phyloP scores from a whole-genome alignment of 2,113 vertebrate genomes.

The Zapornia atra region DNA sequence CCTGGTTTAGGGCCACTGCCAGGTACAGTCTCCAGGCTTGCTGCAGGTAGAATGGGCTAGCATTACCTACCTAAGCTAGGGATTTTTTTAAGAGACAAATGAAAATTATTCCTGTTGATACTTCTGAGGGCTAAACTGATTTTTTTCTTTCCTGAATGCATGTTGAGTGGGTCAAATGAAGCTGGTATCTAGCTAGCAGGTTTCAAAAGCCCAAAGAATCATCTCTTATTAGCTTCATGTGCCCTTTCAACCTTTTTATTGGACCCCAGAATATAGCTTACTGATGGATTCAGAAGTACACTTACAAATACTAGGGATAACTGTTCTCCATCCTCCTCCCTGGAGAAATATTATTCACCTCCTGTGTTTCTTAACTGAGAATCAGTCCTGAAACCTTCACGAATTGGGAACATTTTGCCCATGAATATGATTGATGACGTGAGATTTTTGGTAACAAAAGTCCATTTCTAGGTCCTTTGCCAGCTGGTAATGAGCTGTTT shows the following conservation, averaged over 20 bases:
- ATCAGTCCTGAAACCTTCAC: neutral
- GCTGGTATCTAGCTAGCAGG: neutral
- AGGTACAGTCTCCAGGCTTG: neutral
- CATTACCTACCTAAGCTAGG: neutral
- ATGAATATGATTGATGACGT: neutral
- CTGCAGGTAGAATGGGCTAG: neutral
- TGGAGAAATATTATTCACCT: neutral
- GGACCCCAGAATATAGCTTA: neutral
- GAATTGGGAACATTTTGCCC: neutral
- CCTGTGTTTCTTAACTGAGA: neutral
- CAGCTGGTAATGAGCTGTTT: neutral
- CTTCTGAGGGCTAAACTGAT: neutral
- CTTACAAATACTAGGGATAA: neutral
- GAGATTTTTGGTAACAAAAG: neutral
- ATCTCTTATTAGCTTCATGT: neutral
- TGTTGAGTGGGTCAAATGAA: neutral
- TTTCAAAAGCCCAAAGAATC: neutral
- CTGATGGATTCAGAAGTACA: neutral
- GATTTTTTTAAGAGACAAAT: neutral
- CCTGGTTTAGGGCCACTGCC: neutral
- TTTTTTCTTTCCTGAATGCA: neutral
- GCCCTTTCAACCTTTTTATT: neutral
- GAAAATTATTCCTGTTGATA: neutral
- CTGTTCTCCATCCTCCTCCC: neutral
- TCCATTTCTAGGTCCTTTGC: neutral